Percentiles rank a stretch among this genome's conserved stretches.
Evolutionary conservation across 2,888 invertebrate species (phyloP).

Genomic region (Eretmocerus hayati): DNA sequence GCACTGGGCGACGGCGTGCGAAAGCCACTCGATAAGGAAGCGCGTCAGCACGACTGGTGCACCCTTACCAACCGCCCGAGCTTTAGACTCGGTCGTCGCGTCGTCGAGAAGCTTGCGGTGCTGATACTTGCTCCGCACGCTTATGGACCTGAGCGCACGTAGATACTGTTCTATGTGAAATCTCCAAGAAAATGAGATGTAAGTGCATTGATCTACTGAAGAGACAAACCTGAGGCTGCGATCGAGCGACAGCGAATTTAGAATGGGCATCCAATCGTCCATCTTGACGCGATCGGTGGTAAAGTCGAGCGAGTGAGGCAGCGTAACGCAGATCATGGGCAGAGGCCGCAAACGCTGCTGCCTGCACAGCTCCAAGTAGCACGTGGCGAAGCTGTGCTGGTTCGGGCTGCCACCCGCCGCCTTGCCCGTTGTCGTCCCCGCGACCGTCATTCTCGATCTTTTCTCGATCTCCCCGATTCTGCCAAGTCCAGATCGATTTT

Average conservation of each 20-base stretch:
- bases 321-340: constrained; percentile 39
- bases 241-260: constrained; percentile 66
- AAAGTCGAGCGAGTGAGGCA: constrained; percentile 56
- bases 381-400: constrained; percentile 35
- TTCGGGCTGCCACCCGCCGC: neutral
- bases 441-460: no score
- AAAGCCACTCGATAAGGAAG: constrained; percentile 60
- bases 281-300: constrained; percentile 68
- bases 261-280: constrained; percentile 68
- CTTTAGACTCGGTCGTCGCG: constrained; percentile 55
- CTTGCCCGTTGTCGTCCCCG: no score
- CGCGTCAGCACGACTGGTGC: constrained; percentile 63
- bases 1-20: constrained; percentile 60
- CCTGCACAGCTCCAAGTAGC: constrained; percentile 43
- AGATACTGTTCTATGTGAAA: no score
- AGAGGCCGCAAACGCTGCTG: constrained; percentile 36
- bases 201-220: no score
- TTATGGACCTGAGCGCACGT: constrained; percentile 54
- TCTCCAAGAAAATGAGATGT: neutral
- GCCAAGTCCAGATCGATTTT: no score
- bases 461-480: no score
- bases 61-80: constrained; percentile 53
- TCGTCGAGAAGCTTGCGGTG: constrained; percentile 51
- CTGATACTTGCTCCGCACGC: constrained; percentile 59
- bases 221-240: constrained; percentile 52